Conservation (phyloP, 2,888 invertebrate species). For the Ectemnius lituratus region DNA sequence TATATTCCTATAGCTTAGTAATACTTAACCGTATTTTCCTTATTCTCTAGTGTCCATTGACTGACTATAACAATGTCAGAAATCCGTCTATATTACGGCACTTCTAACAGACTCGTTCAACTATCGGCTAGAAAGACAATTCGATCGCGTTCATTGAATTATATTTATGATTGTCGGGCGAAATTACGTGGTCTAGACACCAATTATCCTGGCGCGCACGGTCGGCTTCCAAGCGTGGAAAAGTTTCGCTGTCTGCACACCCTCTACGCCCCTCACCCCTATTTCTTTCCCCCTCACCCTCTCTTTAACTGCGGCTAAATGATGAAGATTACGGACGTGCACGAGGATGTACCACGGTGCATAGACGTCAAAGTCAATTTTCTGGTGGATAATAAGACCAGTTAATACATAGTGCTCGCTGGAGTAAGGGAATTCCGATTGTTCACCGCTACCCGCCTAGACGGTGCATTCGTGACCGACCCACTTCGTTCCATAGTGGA, state of each 20-base stretch:
- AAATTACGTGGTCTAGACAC: conserved; percentile 49
- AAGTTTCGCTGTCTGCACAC: no score
- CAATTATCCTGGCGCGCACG: conserved; percentile 40
- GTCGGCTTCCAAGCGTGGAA: no score
- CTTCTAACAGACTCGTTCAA: no score
- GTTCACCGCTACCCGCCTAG: not conserved
- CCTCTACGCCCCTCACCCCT: no score
- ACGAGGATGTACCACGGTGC: not conserved
- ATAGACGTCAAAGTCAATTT: conserved; percentile 7
- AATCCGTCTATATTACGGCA: no score
- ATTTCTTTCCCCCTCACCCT: no score
- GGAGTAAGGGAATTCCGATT: not conserved
- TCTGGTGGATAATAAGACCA: not conserved
- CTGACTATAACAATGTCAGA: no score
- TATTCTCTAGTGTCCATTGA: conserved; percentile 36
- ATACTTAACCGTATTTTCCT: conserved; percentile 15
- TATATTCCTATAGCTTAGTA: conserved; percentile 14
- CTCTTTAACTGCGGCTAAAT: no score
- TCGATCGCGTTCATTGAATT: conserved; percentile 31
- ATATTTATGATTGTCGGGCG: no score
- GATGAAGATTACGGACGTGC: conserved; percentile 1
- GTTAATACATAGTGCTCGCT: not conserved
- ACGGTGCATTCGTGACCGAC: not conserved
- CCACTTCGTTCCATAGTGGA: not conserved
- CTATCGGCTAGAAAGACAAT: conserved; percentile 23